Conservation (phyloP, 2,888 invertebrate species). For the Sceliomorpha sp. region DNA sequence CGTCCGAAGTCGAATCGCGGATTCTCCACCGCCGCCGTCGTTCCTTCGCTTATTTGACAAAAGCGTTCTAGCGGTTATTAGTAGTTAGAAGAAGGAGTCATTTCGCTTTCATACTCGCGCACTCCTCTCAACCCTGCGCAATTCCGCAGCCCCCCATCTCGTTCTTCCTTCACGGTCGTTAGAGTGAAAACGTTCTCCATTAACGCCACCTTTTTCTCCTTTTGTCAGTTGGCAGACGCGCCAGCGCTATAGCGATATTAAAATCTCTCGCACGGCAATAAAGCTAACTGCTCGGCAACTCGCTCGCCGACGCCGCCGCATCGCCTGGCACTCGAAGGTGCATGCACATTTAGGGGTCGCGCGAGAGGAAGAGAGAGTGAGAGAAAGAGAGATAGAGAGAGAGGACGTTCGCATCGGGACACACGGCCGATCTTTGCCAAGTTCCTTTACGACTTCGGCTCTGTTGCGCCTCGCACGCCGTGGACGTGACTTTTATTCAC, state of each 20-base stretch:
- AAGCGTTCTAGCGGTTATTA: slow-evolving; percentile 46
- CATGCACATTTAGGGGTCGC: slow-evolving; percentile 12
- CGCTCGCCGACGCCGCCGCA: slow-evolving; percentile 63
- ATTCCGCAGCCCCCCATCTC: slow-evolving; percentile 41
- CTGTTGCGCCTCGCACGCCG: slow-evolving; percentile 35
- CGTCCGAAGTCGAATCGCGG: too few species aligned
- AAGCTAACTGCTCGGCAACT: slow-evolving; percentile 70
- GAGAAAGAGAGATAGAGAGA: too few species aligned
- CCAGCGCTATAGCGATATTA: slow-evolving; percentile 75
- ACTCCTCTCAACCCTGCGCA: slow-evolving; percentile 44
- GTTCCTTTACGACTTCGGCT: slow-evolving; percentile 36
- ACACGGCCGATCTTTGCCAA: slow-evolving; percentile 25
- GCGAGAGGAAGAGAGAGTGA: slow-evolving; percentile 25
- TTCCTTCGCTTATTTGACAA: slow-evolving; percentile 5
- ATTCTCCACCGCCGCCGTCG: too few species aligned
- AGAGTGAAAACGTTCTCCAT: slow-evolving; percentile 77
- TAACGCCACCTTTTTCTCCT: slow-evolving; percentile 72
- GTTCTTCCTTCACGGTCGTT: slow-evolving; percentile 72
- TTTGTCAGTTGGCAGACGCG: slow-evolving; percentile 75
- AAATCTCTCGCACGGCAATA: slow-evolving; percentile 74
- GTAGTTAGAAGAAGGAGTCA: slow-evolving; percentile 32
- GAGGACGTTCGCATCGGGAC: slow-evolving; percentile 1
- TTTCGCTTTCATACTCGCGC: slow-evolving; percentile 20
- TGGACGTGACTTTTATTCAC: slow-evolving; percentile 57
- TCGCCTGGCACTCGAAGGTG: slow-evolving; percentile 50